Conservation (phyloP, 2,797 vertebrate species). For the Lutjanus campechanus region DNA sequence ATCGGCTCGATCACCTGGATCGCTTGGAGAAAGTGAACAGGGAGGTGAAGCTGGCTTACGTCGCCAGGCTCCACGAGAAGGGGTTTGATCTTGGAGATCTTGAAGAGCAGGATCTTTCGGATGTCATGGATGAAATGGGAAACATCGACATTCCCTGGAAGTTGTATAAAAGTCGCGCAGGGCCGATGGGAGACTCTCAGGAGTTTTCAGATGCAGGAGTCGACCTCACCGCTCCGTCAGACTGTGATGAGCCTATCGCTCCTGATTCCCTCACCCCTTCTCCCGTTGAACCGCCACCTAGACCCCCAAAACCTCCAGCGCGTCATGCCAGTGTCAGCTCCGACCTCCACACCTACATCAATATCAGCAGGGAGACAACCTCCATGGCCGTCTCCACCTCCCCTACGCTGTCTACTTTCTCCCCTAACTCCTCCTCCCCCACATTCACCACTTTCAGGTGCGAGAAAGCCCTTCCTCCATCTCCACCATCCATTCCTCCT, state of each 20-base stretch:
- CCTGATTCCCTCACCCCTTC: slow-evolving; percentile 84
- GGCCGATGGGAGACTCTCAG: slow-evolving; percentile 81
- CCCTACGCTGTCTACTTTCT: slow-evolving; percentile 76
- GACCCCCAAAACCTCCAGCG: slow-evolving; percentile 86
- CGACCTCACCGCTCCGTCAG: slow-evolving; percentile 86
- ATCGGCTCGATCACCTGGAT: slow-evolving; percentile 86
- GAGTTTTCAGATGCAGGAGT: slow-evolving; percentile 89
- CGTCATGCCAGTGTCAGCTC: slow-evolving; percentile 83
- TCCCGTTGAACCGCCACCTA: slow-evolving; percentile 81
- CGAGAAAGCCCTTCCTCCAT: slow-evolving; percentile 77
- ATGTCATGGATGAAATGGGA: slow-evolving; percentile 85
- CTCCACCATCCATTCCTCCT: slow-evolving; percentile 79
- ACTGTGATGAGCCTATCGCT: slow-evolving; percentile 82
- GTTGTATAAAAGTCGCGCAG: slow-evolving; percentile 78
- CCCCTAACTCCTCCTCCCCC: slow-evolving; percentile 77
- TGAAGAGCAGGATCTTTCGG: slow-evolving; percentile 83
- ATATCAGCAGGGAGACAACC: slow-evolving; percentile 81
- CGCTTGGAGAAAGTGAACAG: slow-evolving; percentile 87
- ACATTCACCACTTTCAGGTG: slow-evolving; percentile 80
- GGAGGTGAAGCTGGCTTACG: slow-evolving; percentile 83
- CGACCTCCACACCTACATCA: slow-evolving; percentile 86
- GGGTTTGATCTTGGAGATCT: slow-evolving; percentile 83
- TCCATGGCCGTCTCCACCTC: slow-evolving; percentile 79
- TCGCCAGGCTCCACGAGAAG: slow-evolving; percentile 84
- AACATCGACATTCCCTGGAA: slow-evolving; percentile 85